A percentile compares a stretch with the other conserved stretches of the same genome.
Conservation (phyloP, 1,140 invertebrate species). For the Neodiprion pinetum region DNA sequence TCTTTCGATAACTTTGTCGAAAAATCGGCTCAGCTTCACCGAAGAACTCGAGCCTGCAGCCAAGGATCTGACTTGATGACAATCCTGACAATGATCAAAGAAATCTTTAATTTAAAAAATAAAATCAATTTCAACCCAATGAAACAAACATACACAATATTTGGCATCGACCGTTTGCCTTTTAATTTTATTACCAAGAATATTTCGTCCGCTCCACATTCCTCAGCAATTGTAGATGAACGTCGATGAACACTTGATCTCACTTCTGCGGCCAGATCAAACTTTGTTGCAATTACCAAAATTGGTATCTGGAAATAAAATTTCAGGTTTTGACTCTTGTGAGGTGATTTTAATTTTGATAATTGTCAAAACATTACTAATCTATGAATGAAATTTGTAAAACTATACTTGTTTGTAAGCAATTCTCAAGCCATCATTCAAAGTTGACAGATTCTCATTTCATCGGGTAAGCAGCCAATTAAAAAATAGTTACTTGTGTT, state of each 20-base stretch:
- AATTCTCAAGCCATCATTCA: too few relatives aligned
- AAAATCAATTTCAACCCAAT: slow-evolving; percentile 77
- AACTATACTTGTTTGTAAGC: too few relatives aligned
- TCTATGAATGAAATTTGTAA: too few relatives aligned
- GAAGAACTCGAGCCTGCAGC: slow-evolving; percentile 92
- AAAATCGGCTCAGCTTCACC: slow-evolving; percentile 91
- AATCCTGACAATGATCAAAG: slow-evolving; percentile 67
- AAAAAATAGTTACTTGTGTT: slow-evolving; percentile 64
- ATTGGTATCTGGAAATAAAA: slow-evolving; percentile 78
- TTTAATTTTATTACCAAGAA: slow-evolving; percentile 67
- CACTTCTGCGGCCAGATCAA: slow-evolving; percentile 80
- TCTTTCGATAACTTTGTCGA: slow-evolving; percentile 90
- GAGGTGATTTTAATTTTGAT: too few relatives aligned
- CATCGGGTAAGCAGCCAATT: not conserved
- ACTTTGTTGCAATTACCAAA: slow-evolving; percentile 92
- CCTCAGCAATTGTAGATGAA: slow-evolving; percentile 82
- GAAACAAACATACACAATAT: not conserved
- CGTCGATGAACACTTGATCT: slow-evolving; percentile 69
- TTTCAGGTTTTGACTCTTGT: not conserved
- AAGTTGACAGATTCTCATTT: not conserved
- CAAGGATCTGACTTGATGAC: slow-evolving; percentile 79
- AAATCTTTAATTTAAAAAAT: slow-evolving; percentile 49
- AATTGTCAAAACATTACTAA: not conserved
- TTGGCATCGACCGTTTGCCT: not conserved
- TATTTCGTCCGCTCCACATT: slow-evolving; percentile 94